Evolutionary conservation across 2,888 invertebrate species (phyloP), one percentile per base, ranked within the genome.

Genomic region (Rhogogaster chlorosoma): DNA sequence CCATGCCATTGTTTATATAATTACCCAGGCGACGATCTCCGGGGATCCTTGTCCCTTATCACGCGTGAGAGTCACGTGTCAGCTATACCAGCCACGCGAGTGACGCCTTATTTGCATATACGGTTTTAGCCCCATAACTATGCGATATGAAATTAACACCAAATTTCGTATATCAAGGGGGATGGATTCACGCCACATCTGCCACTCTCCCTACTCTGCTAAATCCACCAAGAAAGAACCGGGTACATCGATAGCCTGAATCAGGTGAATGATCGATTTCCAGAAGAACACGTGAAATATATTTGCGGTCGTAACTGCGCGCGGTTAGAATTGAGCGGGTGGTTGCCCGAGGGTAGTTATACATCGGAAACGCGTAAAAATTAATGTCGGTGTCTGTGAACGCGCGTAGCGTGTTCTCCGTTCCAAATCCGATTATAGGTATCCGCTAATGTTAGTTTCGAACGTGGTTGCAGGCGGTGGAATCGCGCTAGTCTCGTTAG

Each of bases 1-100:
- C 87, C 86, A 85, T 87, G 84, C 88, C 87, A 88, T 87, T 89
- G 89, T 90, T 89, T 89, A 89, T 90, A 88, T 88, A 90, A 89
- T 90, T 88, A 70, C 83, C 64, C 45, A 89, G 86, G 86, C 82
- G 84, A 85, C 87, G 85, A 73, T 86, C 86, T 84, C 32, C 77
- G 85, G 88, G 85, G 80, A 84, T 75, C 75, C 85, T 85, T 70
- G 71, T 82, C 84, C 84, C 84, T 85, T 82, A 82, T 85, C 84
- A 85, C 45, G 61, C 82, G 71, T n/a, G 70, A 83, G 70, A 80
- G 84, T 78, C 80, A 85, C 84, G 78, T 82, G 84, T 85, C 84
- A 82, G 36, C 26, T 70, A 82, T 57, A 83, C 67, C 38, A 64
- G 70, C 70, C 84, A 57, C 70, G 57, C 67, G 53, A 64, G 82